These are phyloP conservation scores for Helicoverpa armigera DNA, from an alignment of 1,140 invertebrate species.

Conservation along the genomic window DNA sequence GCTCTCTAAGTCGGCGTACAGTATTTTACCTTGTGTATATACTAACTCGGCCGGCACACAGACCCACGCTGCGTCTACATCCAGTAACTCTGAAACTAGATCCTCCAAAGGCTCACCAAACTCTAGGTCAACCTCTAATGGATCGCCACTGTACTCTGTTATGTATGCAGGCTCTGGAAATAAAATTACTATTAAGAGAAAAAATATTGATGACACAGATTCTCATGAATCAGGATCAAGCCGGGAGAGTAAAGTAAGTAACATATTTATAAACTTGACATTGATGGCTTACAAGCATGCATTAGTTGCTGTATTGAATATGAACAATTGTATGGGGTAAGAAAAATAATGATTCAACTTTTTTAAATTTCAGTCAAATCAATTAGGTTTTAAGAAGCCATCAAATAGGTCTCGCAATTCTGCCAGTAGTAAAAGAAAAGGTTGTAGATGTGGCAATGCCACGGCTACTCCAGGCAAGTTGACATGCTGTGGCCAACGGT, in stretches of 20 bases:
- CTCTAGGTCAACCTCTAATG: conserved; percentile 89
- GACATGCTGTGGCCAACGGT: conserved; percentile 96
- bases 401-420: conserved; percentile 82
- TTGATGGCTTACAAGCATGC: too few relatives aligned
- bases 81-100: conserved; percentile 74
- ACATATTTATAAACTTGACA: background rate
- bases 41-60: conserved; percentile 90
- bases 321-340: too few relatives aligned
- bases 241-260: conserved; percentile 75
- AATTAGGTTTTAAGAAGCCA: conserved; percentile 86
- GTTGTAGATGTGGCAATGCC: conserved; percentile 96
- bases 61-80: conserved; percentile 85
- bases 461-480: conserved; percentile 95
- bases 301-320: background rate
- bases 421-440: conserved; percentile 88
- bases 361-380: conserved; percentile 75
- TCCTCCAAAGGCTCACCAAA: conserved; percentile 81
- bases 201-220: conserved; percentile 88
- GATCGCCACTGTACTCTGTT: conserved; percentile 92
- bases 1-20: conserved; percentile 90
- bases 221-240: conserved; percentile 64
- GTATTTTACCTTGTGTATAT: conserved; percentile 91
- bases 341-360: conserved; percentile 7
- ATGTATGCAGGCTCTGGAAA: conserved; percentile 92
- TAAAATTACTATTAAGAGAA: conserved; percentile 94